Conservation (phyloP, 2,113 vertebrate species). For the Sinocyclocheilus maitianheensis region DNA sequence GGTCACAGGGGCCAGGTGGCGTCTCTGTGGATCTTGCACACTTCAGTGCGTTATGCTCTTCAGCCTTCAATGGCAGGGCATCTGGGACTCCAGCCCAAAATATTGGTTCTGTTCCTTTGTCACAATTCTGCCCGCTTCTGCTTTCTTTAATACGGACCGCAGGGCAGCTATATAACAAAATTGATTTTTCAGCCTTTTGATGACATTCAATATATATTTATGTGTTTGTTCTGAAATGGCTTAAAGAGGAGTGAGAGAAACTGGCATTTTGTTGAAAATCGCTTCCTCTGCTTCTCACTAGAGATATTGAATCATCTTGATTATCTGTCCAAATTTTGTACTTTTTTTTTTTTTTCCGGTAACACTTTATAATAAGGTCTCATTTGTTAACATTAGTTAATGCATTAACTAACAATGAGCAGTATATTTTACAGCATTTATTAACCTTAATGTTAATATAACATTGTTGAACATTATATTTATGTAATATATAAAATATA, state of each 20-base stretch:
- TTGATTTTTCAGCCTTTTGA: neutral
- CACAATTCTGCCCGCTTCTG: conserved; percentile 11
- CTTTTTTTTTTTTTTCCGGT: neutral
- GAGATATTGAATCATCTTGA: neutral
- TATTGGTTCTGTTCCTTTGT: conserved; percentile 7
- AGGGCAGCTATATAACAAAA: neutral
- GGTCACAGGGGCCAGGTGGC: conserved; percentile 32
- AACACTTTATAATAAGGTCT: too few species aligned
- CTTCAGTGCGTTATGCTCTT: conserved; percentile 21
- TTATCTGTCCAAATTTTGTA: neutral
- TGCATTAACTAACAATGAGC: too few species aligned
- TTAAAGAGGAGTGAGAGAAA: neutral
- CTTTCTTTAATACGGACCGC: neutral
- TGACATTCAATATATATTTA: neutral
- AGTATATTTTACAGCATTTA: too few species aligned
- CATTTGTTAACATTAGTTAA: too few species aligned
- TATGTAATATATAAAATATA: too few species aligned
- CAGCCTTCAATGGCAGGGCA: conserved; percentile 44
- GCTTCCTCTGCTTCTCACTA: neutral
- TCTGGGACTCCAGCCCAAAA: conserved; percentile 33
- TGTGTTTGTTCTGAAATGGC: neutral
- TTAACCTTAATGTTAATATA: too few species aligned
- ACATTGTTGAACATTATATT: too few species aligned
- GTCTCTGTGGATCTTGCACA: conserved; percentile 32
- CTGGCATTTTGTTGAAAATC: neutral